Evolutionary conservation across 2,888 invertebrate species (phyloP).

Genomic region (Zygogramma bicolorata): DNA sequence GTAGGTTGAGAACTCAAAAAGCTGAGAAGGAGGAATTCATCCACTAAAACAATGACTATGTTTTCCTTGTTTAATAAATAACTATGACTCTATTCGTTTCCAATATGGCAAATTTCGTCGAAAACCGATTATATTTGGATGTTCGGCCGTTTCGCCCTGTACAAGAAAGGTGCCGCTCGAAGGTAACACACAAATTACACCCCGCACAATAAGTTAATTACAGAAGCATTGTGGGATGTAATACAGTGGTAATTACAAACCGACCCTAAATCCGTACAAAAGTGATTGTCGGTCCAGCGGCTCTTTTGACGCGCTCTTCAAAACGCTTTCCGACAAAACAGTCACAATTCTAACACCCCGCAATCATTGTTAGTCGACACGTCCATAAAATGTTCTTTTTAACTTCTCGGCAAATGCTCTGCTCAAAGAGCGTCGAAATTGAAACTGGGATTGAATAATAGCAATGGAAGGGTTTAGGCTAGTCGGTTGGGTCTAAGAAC

Average conservation of each 20-base stretch:
- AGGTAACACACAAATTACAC: conserved; percentile 6
- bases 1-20: too few species aligned
- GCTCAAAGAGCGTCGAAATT: background rate
- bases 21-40: too few species aligned
- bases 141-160: background rate
- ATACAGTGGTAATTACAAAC: conserved; percentile 19
- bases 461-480: background rate
- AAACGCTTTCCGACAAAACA: conserved; percentile 21
- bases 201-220: conserved; percentile 10
- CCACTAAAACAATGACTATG: too few species aligned
- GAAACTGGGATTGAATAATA: background rate
- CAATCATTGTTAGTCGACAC: conserved; percentile 33
- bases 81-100: too few species aligned
- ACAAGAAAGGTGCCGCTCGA: background rate
- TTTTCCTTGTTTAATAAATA: too few species aligned
- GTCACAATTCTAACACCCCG: conserved; percentile 24
- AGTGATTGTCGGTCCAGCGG: conserved; percentile 3
- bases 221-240: conserved; percentile 7
- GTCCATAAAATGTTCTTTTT: conserved; percentile 26
- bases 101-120: background rate
- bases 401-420: background rate
- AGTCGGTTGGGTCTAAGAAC: background rate
- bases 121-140: background rate
- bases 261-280: conserved; percentile 8
- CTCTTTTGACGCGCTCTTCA: background rate